Evolutionary conservation across 2,888 invertebrate species (phyloP).

Genomic region (Tortrix viridana): DNA sequence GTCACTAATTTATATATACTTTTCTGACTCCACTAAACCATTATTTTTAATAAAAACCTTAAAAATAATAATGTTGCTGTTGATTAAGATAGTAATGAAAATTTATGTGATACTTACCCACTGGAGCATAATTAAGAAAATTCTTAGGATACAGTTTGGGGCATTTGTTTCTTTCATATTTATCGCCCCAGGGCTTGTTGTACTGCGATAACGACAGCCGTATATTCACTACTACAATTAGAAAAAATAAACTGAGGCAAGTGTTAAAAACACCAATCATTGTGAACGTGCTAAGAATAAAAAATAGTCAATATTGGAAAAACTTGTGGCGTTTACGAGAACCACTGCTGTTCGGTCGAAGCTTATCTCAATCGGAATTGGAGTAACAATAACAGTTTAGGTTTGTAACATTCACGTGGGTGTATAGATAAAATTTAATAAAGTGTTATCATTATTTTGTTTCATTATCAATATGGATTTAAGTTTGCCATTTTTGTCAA

Average conservation of each 20-base stretch:
- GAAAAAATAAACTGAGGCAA: slow-evolving; percentile 49
- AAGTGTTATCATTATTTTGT: slow-evolving; percentile 37
- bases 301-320: slow-evolving; percentile 34
- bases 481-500: slow-evolving; percentile 27
- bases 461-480: slow-evolving; percentile 35
- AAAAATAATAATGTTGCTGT: too few species aligned
- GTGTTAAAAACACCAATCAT: slow-evolving; percentile 38
- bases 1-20: too few species aligned
- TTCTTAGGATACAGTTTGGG: slow-evolving; percentile 82
- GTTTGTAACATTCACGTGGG: slow-evolving; percentile 58
- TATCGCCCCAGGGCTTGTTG: slow-evolving; percentile 76
- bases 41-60: too few species aligned
- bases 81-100: too few species aligned
- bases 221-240: slow-evolving; percentile 57
- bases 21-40: too few species aligned
- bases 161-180: slow-evolving; percentile 80
- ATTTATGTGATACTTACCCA: slow-evolving; percentile 67
- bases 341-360: slow-evolving; percentile 19
- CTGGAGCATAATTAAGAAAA: slow-evolving; percentile 82
- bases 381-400: slow-evolving; percentile 54
- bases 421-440: slow-evolving; percentile 52
- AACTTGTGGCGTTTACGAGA: slow-evolving; percentile 37
- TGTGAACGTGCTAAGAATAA: slow-evolving; percentile 10
- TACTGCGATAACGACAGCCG: slow-evolving; percentile 64
- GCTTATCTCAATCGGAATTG: slow-evolving; percentile 47